Percentiles rank a stretch among this genome's conserved stretches.
Evolutionary conservation across 2,113 vertebrate species (phyloP).

Genomic region (Aplodontia rufa): DNA sequence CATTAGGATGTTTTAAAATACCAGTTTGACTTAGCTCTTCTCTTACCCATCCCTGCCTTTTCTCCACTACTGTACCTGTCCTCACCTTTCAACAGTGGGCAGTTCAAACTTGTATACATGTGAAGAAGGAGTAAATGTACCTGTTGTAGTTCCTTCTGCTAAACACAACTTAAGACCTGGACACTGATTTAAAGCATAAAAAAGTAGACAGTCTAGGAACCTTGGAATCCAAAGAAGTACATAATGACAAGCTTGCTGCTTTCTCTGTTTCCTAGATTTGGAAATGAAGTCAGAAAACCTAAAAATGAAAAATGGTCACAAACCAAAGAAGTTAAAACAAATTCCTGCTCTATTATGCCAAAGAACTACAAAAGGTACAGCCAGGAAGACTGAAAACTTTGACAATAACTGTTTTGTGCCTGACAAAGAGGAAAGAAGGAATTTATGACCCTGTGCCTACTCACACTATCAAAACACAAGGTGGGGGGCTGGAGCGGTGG

Average conservation of each 20-base stretch:
- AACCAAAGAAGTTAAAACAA: not conserved
- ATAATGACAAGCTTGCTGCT: not conserved
- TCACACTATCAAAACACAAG: not conserved
- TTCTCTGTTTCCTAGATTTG: not conserved
- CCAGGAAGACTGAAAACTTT: not conserved
- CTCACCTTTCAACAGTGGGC: not conserved
- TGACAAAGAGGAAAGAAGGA: not conserved
- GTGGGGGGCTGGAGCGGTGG: too few species aligned
- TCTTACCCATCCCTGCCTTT: not conserved
- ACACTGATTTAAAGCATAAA: not conserved
- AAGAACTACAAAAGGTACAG: not conserved
- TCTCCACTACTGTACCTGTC: not conserved
- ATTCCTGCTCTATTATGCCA: not conserved
- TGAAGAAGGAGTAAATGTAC: too few species aligned
- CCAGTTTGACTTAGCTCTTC: not conserved
- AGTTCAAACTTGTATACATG: not conserved
- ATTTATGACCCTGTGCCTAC: fast-evolving
- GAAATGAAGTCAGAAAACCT: not conserved
- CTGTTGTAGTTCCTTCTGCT: not conserved
- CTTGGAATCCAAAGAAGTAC: not conserved
- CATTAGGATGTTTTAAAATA: not conserved
- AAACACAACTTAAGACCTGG: not conserved
- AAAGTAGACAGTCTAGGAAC: not conserved
- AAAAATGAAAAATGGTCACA: not conserved
- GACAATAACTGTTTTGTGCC: not conserved